Conservation (phyloP, 2,888 invertebrate species). For the Monopis laevigella region DNA sequence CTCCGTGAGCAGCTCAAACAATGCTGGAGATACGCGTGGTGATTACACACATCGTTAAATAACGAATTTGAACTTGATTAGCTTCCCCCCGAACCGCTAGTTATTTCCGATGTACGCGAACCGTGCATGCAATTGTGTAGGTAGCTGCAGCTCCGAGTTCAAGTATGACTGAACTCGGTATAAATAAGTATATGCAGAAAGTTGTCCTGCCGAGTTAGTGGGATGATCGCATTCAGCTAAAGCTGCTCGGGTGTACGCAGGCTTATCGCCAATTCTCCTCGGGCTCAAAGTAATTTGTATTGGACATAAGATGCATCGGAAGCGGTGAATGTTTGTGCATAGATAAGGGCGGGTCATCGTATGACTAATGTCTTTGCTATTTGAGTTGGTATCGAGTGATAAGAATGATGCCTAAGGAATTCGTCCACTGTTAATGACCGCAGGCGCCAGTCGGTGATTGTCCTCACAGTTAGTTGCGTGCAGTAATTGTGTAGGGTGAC, state of each 20-base stretch:
- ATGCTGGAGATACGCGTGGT: constrained; percentile 12
- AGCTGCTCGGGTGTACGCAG: too few relatives aligned
- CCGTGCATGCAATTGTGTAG: neutral
- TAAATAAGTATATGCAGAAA: constrained; percentile 2
- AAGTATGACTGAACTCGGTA: neutral
- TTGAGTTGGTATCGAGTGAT: constrained; percentile 43
- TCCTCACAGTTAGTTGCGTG: neutral
- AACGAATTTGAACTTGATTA: constrained; percentile 12
- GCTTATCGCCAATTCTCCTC: too few relatives aligned
- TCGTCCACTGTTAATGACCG: constrained; percentile 36
- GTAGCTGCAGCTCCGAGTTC: neutral
- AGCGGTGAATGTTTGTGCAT: constrained; percentile 23
- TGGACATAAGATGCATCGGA: too few relatives aligned
- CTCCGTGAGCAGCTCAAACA: constrained; percentile 9
- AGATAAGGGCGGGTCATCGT: constrained; percentile 36
- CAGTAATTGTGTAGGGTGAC: constrained; percentile 21
- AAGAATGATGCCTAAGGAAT: constrained; percentile 42
- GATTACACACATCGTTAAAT: constrained; percentile 11
- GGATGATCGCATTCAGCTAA: too few relatives aligned
- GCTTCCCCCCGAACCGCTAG: neutral
- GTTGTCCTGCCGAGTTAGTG: constrained; percentile 6
- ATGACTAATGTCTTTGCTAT: constrained; percentile 48
- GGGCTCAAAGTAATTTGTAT: too few relatives aligned
- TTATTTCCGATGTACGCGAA: constrained; percentile 1
- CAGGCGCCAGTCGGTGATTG: constrained; percentile 20